Conservation (phyloP, 2,888 invertebrate genomes). For the Vandiemenella viatica region DNA sequence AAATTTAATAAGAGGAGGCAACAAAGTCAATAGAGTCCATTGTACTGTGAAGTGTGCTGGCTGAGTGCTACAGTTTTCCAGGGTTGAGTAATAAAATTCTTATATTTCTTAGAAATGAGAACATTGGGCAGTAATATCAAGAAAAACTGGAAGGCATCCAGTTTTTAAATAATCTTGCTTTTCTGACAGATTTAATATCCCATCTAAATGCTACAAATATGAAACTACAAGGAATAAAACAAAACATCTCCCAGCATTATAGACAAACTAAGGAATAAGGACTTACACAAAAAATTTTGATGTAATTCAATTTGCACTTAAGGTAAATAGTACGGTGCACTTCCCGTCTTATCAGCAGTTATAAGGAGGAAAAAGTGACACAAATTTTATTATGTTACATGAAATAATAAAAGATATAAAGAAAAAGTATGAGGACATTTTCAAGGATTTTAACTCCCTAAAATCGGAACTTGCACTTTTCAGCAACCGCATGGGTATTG, state of each 20-base stretch:
- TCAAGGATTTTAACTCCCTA: not conserved
- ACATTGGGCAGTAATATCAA: not conserved
- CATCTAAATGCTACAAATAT: too few relatives aligned
- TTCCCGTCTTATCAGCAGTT: not conserved
- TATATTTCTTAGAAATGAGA: not conserved
- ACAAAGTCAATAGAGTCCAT: not conserved
- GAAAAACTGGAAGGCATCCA: not conserved
- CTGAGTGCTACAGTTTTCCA: not conserved
- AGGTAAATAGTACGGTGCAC: too few relatives aligned
- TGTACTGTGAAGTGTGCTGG: not conserved
- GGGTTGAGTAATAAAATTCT: not conserved
- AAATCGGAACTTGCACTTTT: not conserved
- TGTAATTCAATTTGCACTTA: too few relatives aligned
- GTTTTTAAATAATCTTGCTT: not conserved
- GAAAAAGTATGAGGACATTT: not conserved
- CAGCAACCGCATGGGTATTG: not conserved
- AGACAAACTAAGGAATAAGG: too few relatives aligned
- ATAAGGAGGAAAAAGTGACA: not conserved
- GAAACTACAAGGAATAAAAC: not conserved
- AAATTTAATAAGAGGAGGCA: constrained; percentile 3
- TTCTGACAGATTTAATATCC: constrained; percentile 1
- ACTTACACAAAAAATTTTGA: too few relatives aligned
- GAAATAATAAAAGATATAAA: not conserved
- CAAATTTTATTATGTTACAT: not conserved
- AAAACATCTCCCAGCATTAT: not conserved